Percentiles rank a stretch among this genome's conserved stretches.
These are phyloP conservation scores for Chloroclysta siterata DNA, from an alignment of 2,888 invertebrate species.

Conservation along the genomic window DNA sequence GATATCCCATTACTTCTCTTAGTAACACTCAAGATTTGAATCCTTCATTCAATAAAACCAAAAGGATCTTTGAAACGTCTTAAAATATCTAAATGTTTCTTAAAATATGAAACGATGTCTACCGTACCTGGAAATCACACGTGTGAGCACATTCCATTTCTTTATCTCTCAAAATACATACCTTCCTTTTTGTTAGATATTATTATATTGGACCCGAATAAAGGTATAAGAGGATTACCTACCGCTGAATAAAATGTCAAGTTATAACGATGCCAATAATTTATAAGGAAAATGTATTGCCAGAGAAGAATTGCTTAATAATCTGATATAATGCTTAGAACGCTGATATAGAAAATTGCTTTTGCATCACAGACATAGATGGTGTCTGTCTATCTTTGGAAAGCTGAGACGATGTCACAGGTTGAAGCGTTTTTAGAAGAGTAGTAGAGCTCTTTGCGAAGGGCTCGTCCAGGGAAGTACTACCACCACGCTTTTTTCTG, in stretches of 20 bases:
- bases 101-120: neutral
- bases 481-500: too few species aligned
- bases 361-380: constrained; percentile 42
- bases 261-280: constrained; percentile 33
- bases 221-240: constrained; percentile 17
- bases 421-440: constrained; percentile 20
- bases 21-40: too few species aligned
- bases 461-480: too few species aligned
- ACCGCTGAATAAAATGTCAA: constrained; percentile 31
- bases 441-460: too few species aligned
- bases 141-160: neutral
- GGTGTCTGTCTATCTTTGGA: constrained; percentile 44
- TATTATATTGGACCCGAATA: neutral
- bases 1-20: too few species aligned
- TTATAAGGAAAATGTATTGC: constrained; percentile 35
- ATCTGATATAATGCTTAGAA: constrained; percentile 47
- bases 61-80: too few species aligned
- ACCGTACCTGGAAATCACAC: neutral
- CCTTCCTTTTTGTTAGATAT: neutral
- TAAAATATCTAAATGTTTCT: too few species aligned
- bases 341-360: constrained; percentile 58
- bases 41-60: too few species aligned
- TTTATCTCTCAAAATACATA: neutral
- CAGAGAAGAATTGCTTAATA: constrained; percentile 42
- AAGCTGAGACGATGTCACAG: neutral